Base-by-base conservation (phyloP, 2,797 vertebrate species). In the Scolopax bukidnonensis region DNA sequence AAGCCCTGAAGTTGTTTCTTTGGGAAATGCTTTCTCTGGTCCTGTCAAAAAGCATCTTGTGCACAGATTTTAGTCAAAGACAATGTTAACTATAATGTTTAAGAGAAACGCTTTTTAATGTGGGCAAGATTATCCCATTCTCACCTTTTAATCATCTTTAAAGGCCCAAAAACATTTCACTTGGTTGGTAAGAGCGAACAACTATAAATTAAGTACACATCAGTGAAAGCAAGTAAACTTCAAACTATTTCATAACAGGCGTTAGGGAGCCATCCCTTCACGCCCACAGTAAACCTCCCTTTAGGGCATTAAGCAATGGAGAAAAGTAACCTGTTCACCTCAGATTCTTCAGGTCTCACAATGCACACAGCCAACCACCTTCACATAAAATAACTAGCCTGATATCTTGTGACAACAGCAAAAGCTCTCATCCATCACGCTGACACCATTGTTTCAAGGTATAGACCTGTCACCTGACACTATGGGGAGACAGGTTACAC, bases 111-210 rank as follows among this genome's bases (percentile, higher is more conserved):
- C 28, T 89, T 51, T 80, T 65, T 73, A 23, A 81, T 9, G 23
- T 28, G 28, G 41, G 41, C 65, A 96, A 84, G 13, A 90, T 88
- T 43, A 94, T 73, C 84, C 92, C 84, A 78, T 83, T 96, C 87
- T 94, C 90, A 94, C 82, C 91, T 93, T 92, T 85, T 65, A 54
- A 92, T 85, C 27, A 92, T 76, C 87, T 96, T 89, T 92, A 71
- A 89, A 89, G 77, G 90, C 41, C 82, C 73, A 86, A 81, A 91
- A 79, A 94, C 20, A 88, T 81, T 96, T 94, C 93, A 97, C 32
- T 95, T 81, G 67, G 45, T 96, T 91, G 85, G 63, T 67, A 67
- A 95, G 90, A 88, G 64, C 40, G 69, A 88, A 95, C 79, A 93
- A 86, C 88, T 63, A 83, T 18, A 86, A 81, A 91, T 88, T 43